Evolutionary conservation across 1,140 invertebrate genomes (phyloP), one percentile per base, ranked within the genome.

Genomic region (Drosophila punjabiensis): DNA sequence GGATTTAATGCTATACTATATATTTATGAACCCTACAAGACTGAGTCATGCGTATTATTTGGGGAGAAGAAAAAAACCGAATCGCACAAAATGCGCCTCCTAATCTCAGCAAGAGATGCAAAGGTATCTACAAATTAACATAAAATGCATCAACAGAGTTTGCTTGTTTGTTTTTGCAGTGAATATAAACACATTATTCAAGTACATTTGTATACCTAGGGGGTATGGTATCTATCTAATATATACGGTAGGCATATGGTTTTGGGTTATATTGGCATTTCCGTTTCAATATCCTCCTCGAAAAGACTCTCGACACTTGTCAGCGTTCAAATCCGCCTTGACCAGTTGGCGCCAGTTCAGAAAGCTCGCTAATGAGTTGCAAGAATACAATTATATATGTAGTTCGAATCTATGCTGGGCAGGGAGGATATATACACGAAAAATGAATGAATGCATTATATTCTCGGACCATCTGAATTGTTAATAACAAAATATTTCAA

Each of bases 181-280:
- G 52, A 48, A 65, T 66, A 79, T 78, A 82, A 79, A 86, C 75
- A 82, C 41, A 79, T 64, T 76, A 32, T 58, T 71, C 58, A 76
- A 68, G 74, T 79, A 64, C 52, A 68, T 85, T 24, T 35, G 66
- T 24, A 33, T 35, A 39, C 55, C 55, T 16, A 28, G 8, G 53
- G 11, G 32, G 37, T 28, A 52, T 63, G 32, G 37, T 28, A 52
- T 63, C 28, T 37, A 28, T 47, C 53, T 62, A 62, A n/a, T 69
- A 52, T 47, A 10, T 2, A 24, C 9, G 35, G 43, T 71, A 79
- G 77, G 71, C 67, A 73, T 68, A 69, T 67, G 66, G 52, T 62
- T 61, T 47, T 37, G 32, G 55, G 67, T 18, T 60, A 69, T 68
- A 84, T 84, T 75, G 81, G 84, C 70, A 90, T 90, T 89, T 89